Conservation (phyloP, 2,113 vertebrate genomes). For the Phalacrocorax aristotelis region DNA sequence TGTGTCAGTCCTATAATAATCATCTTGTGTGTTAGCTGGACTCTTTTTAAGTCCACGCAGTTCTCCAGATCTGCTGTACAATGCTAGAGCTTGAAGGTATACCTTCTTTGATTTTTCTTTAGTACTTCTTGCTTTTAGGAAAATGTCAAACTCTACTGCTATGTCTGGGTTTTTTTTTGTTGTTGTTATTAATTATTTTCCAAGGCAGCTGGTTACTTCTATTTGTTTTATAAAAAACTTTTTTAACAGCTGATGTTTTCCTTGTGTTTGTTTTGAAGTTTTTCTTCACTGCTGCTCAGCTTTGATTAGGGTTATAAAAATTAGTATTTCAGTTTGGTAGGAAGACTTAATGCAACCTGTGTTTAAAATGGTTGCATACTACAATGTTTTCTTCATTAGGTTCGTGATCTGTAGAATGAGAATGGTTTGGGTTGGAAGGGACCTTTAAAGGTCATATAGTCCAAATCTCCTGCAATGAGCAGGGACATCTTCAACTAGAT, state of each 20-base stretch:
- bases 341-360: not conserved
- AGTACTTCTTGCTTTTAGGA: not conserved
- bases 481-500: not conserved
- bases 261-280: not conserved
- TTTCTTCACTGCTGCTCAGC: not conserved
- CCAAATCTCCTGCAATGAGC: not conserved
- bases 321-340: not conserved
- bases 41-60: not conserved
- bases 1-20: not conserved
- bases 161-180: not conserved
- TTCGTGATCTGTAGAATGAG: not conserved
- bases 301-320: not conserved
- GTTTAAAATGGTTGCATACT: not conserved
- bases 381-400: not conserved
- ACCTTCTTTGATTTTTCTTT: not conserved
- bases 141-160: not conserved
- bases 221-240: not conserved
- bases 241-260: not conserved
- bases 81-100: not conserved
- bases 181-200: not conserved
- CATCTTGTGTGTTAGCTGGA: too few relatives aligned
- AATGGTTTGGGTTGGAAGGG: too few relatives aligned
- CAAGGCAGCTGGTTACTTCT: not conserved
- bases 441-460: not conserved
- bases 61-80: not conserved